phyloP scores from a whole-genome alignment of 2,113 vertebrate species.

The Phaethornis superciliosus region DNA sequence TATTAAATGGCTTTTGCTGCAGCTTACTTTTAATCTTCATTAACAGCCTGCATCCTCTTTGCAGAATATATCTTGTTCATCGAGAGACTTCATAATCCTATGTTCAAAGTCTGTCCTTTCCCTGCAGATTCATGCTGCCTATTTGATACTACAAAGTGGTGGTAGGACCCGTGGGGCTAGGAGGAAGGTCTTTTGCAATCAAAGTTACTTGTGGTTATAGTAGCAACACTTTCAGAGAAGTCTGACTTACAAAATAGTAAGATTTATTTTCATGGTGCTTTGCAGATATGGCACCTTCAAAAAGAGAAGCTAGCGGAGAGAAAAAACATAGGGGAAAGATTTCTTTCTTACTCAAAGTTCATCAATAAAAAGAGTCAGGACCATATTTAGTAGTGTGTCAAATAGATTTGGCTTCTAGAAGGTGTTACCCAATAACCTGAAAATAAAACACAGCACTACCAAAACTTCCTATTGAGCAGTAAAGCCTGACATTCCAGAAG shows the following conservation, averaged over 20 bases:
- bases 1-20: not conserved
- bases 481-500: not conserved
- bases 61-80: not conserved
- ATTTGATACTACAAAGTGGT: not conserved
- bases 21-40: not conserved
- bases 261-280: not conserved
- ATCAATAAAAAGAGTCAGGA: not conserved
- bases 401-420: not conserved
- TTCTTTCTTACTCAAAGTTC: not conserved
- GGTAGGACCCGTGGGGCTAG: not conserved
- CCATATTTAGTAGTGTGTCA: not conserved
- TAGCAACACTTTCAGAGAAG: not conserved
- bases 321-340: not conserved
- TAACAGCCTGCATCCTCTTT: not conserved
- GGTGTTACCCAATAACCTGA: not conserved
- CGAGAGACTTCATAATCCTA: not conserved
- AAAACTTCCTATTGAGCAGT: not conserved
- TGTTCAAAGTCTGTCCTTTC: not conserved
- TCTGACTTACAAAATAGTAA: not conserved
- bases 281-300: not conserved
- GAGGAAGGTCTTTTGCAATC: not conserved
- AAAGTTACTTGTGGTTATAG: not conserved
- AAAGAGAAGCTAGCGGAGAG: not conserved
- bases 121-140: not conserved
- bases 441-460: not conserved